Conservation (phyloP, 2,113 vertebrate species). For the Serranochromis macrocephalus region DNA sequence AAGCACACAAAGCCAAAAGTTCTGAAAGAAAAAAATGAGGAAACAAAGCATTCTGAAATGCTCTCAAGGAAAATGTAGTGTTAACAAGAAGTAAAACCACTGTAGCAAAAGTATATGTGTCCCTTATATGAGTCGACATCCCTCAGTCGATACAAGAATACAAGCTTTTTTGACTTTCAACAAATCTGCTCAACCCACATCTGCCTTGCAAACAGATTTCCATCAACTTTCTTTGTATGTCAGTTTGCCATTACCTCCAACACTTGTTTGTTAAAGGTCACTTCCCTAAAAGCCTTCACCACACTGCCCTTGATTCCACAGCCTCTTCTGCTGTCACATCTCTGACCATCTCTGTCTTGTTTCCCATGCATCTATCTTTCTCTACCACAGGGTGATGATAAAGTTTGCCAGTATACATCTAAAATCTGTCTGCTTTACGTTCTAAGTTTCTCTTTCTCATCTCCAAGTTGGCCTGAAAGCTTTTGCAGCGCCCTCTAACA, state of each 20-base stretch:
- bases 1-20: neutral
- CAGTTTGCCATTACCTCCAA: neutral
- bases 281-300: slow-evolving; percentile 24
- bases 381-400: neutral
- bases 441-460: neutral
- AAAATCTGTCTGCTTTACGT: neutral
- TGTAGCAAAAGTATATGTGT: rapidly evolving
- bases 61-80: neutral
- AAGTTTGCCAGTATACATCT: neutral
- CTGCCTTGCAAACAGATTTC: neutral
- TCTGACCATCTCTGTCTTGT: neutral
- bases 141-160: neutral
- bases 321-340: neutral
- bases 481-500: neutral
- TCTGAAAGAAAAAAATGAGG: neutral
- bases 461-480: neutral
- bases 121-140: rapidly evolving
- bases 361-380: neutral
- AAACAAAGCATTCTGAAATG: neutral
- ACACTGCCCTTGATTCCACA: neutral
- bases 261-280: slow-evolving; percentile 39
- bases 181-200: neutral
- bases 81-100: neutral
- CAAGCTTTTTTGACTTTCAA: neutral
- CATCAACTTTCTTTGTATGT: neutral